Conservation (phyloP, 37 sponge, comb jelly and placozoan species). For the Cliona cf. orientalis region DNA sequence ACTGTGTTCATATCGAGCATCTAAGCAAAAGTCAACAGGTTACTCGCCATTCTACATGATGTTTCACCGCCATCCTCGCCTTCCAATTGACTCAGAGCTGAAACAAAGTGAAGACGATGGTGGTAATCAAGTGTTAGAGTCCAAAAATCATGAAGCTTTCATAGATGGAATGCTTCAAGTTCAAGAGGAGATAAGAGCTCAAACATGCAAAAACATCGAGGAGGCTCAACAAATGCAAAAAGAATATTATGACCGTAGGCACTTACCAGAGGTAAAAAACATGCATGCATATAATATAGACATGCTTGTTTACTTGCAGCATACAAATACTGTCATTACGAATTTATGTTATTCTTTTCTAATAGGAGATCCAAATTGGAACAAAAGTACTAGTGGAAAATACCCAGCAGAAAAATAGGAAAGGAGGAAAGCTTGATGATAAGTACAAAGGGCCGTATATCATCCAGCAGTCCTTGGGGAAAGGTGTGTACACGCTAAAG, state of each 20-base stretch:
- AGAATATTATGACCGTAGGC: conserved; percentile 3
- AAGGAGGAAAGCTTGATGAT: conserved; percentile 36
- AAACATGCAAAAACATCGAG: conserved; percentile 5
- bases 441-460: conserved; percentile 17
- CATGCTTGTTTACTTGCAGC: not conserved
- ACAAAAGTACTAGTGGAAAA: conserved; percentile 35
- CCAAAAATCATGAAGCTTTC: not conserved
- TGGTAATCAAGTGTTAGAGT: not conserved
- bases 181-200: not conserved
- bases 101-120: not conserved
- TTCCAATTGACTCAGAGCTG: conserved; percentile 21
- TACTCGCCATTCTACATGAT: conserved; percentile 47
- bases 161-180: conserved; percentile 5
- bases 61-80: conserved; percentile 4
- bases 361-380: conserved; percentile 1
- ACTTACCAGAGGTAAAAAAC: not conserved
- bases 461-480: not conserved
- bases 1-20: conserved; percentile 29
- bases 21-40: conserved; percentile 35
- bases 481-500: conserved; percentile 23
- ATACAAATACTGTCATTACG: not conserved
- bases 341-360: not conserved
- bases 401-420: conserved; percentile 10
- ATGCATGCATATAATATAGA: not conserved
- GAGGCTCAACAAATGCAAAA: conserved; percentile 26